Conservation (phyloP, 2,113 vertebrate genomes). For the Piprites chloris region DNA sequence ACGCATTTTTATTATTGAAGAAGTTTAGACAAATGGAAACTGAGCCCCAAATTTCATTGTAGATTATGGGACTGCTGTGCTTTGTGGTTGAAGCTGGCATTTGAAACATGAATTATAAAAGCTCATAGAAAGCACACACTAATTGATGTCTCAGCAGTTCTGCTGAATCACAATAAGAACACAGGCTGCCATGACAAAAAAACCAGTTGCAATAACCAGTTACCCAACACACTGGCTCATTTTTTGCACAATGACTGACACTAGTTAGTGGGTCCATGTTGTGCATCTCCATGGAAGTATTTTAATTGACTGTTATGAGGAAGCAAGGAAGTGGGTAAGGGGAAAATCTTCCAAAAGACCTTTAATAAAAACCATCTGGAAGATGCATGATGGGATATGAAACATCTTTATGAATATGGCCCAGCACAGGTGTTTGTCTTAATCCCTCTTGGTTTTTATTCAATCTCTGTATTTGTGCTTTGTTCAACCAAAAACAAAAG, state of each 20-base stretch:
- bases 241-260: constrained; percentile 43
- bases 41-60: constrained; percentile 72
- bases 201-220: not conserved
- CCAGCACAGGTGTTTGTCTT: constrained; percentile 37
- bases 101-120: constrained; percentile 73
- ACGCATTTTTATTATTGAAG: constrained; percentile 70
- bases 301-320: constrained; percentile 57
- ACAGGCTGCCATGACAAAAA: constrained; percentile 15
- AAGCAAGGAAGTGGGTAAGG: not conserved
- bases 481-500: not conserved
- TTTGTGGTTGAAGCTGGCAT: constrained; percentile 59
- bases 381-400: not conserved
- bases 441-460: no score
- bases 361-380: constrained; percentile 49
- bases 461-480: not conserved
- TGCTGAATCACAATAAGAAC: constrained; percentile 60
- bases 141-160: constrained; percentile 72
- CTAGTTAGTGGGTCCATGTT: constrained; percentile 34
- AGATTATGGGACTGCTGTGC: constrained; percentile 65
- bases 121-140: constrained; percentile 60
- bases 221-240: not conserved
- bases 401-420: constrained; percentile 42
- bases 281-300: constrained; percentile 42
- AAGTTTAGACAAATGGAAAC: constrained; percentile 79
- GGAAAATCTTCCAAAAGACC: constrained; percentile 35